Conservation (phyloP, 2,113 vertebrate species). For the Xiphophorus couchianus region DNA sequence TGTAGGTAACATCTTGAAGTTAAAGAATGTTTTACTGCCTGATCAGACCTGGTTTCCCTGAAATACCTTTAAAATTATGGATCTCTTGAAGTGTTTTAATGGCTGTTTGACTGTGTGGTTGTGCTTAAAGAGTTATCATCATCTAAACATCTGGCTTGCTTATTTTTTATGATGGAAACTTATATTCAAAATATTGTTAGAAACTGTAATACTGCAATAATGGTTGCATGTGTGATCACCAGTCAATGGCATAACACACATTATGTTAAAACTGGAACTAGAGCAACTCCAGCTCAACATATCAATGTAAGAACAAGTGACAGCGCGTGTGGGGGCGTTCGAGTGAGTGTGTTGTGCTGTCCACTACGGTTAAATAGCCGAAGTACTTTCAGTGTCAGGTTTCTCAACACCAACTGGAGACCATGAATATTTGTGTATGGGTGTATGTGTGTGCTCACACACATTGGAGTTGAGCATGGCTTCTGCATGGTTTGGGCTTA, state of each 20-base stretch:
- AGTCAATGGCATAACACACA: conserved; percentile 35
- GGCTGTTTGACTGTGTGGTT: conserved; percentile 1
- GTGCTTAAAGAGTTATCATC: conserved; percentile 3
- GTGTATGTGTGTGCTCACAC: conserved; percentile 8
- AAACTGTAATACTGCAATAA: conserved; percentile 6
- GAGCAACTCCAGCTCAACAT: conserved; percentile 52
- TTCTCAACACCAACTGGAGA: conserved; percentile 72
- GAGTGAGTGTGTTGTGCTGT: conserved; percentile 38
- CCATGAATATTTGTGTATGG: conserved; percentile 4
- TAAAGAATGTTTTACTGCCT: not conserved
- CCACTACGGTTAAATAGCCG: conserved; percentile 61
- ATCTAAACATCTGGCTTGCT: not conserved
- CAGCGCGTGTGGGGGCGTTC: conserved; percentile 7
- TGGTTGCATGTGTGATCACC: conserved; percentile 18
- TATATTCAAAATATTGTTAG: not conserved
- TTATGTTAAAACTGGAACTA: conserved; percentile 58
- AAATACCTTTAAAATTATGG: conserved; percentile 1
- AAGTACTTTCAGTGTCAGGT: conserved; percentile 72
- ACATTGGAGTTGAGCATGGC: conserved; percentile 4
- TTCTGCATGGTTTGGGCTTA: too few relatives aligned
- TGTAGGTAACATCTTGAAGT: conserved; percentile 86
- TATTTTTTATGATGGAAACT: not conserved
- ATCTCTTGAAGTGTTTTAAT: not conserved
- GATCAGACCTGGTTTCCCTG: conserved; percentile 4
- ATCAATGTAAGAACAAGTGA: conserved; percentile 26